Conservation (phyloP, 2,113 vertebrate genomes). For the Bos javanicus region DNA sequence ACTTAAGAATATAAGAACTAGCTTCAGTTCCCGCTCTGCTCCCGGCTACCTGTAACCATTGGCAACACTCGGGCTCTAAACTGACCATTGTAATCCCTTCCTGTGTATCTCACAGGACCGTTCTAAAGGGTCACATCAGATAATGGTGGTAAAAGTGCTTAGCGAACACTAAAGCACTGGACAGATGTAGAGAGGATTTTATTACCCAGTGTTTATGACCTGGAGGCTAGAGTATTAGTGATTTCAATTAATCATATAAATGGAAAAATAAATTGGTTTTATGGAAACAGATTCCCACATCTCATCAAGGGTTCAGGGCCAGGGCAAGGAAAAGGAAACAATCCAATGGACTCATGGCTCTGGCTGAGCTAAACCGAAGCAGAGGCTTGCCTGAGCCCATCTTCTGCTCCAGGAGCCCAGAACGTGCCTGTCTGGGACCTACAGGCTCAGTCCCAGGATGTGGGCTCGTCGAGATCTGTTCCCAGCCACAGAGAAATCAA, state of each 20-base stretch:
- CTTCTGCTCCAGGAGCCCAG: background rate
- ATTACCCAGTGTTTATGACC: conserved; percentile 59
- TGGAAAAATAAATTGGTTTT: conserved; percentile 74
- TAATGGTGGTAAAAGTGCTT: conserved; percentile 32
- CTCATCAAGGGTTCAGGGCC: conserved; percentile 42
- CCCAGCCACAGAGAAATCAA: background rate
- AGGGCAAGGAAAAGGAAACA: background rate
- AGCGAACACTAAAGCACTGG: conserved; percentile 16
- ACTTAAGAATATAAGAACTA: background rate
- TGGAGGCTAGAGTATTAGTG: conserved; percentile 52
- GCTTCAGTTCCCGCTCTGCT: background rate
- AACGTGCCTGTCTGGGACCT: background rate
- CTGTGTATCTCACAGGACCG: background rate
- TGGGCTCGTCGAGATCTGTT: background rate
- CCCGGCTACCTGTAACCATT: background rate
- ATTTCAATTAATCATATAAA: conserved; percentile 75
- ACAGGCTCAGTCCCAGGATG: background rate
- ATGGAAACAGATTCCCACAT: conserved; percentile 40
- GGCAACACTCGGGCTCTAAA: background rate
- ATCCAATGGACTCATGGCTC: background rate
- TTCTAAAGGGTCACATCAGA: conserved; percentile 50
- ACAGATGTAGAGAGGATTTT: conserved; percentile 49
- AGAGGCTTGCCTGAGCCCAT: background rate
- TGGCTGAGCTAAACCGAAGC: background rate
- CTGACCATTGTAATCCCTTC: background rate